Percentiles rank a stretch among this genome's conserved stretches.
These are phyloP conservation scores for Pseudolycoriella hygida DNA, from an alignment of 2,888 invertebrate species.

Conservation along the genomic window DNA sequence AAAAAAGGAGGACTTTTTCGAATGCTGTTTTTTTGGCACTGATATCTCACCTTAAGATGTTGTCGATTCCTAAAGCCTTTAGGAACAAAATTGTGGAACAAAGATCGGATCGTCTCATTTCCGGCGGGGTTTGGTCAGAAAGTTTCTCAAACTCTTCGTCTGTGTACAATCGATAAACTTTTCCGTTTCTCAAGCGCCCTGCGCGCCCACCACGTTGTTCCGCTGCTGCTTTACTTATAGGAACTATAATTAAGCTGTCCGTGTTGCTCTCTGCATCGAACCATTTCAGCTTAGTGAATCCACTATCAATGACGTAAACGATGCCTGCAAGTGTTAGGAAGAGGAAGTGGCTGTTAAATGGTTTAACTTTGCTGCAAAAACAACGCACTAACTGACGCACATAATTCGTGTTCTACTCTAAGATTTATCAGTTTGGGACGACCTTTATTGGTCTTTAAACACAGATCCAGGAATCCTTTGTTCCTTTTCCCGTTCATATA, in stretches of 20 bases:
- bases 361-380: too few relatives aligned
- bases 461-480: too few relatives aligned
- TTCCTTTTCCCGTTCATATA: too few relatives aligned
- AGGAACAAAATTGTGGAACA: slow-evolving; percentile 71
- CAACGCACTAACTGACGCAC: too few relatives aligned
- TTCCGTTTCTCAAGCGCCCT: slow-evolving; percentile 68
- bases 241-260: slow-evolving; percentile 65
- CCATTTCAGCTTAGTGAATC: slow-evolving; percentile 87
- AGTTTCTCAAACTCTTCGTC: slow-evolving; percentile 61
- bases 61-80: slow-evolving; percentile 87
- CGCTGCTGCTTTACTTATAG: slow-evolving; percentile 76
- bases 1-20: not conserved
- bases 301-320: slow-evolving; percentile 85
- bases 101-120: slow-evolving; percentile 81
- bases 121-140: slow-evolving; percentile 60
- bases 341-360: too few relatives aligned
- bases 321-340: too few relatives aligned
- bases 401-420: too few relatives aligned
- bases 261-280: slow-evolving; percentile 71
- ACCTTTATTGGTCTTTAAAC: too few relatives aligned
- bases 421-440: too few relatives aligned
- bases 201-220: slow-evolving; percentile 85
- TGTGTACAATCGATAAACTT: slow-evolving; percentile 66
- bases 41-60: slow-evolving; percentile 44
- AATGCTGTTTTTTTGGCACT: too few relatives aligned